phyloP scores from a whole-genome alignment of 2,113 vertebrate genomes.

The Solea solea region DNA sequence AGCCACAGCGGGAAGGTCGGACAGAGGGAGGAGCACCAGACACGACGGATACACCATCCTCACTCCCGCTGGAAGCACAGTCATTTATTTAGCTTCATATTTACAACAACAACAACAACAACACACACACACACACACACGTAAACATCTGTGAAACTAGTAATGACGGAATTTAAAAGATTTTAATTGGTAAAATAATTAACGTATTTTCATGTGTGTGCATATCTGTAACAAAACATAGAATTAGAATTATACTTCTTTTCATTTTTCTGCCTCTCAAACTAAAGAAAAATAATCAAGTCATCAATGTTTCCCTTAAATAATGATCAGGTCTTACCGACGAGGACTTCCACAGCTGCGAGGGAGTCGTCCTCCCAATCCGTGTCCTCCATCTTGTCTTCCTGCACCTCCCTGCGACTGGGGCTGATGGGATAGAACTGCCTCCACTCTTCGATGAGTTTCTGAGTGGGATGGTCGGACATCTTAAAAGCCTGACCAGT shows the following conservation, averaged over 20 bases:
- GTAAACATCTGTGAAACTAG: neutral
- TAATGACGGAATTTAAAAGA: neutral
- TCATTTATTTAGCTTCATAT: constrained; percentile 71
- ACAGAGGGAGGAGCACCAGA: constrained; percentile 95
- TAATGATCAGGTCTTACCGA: constrained; percentile 83
- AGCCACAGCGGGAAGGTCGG: constrained; percentile 89
- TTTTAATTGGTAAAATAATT: no score
- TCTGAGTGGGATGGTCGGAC: constrained; percentile 96
- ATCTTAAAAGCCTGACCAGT: constrained; percentile 99
- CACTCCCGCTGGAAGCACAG: constrained; percentile 87
- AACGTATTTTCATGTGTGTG: no score
- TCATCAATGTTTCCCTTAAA: no score
- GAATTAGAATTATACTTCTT: neutral
- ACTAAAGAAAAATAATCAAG: neutral
- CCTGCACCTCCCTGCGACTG: constrained; percentile 88
- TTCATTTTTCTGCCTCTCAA: no score
- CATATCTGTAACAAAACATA: no score
- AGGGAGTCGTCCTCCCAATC: constrained; percentile 99
- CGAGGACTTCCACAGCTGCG: constrained; percentile 97
- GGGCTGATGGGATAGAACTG: constrained; percentile 97
- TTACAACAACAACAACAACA: neutral
- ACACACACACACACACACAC: neutral
- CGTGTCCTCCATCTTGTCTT: constrained; percentile 93
- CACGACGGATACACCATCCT: constrained; percentile 98
- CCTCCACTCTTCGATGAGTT: constrained; percentile 98